Percentiles rank a stretch among this genome's conserved stretches.
These are phyloP conservation scores for Drosophila triauraria DNA, from an alignment of 1,140 invertebrate species.

Conservation along the genomic window DNA sequence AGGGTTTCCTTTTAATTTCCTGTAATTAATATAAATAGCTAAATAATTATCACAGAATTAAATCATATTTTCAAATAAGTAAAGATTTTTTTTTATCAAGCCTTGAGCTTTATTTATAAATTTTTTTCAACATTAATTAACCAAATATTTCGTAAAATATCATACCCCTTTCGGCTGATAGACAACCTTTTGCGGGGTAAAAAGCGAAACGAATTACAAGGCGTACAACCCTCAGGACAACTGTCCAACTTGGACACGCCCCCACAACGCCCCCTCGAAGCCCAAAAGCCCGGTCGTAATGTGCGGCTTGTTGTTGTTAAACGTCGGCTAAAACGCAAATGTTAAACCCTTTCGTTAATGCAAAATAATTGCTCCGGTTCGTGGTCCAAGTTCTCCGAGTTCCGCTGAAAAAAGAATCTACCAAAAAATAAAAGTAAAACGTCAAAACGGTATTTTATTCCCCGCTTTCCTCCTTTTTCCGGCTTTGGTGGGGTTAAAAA, in stretches of 20 bases:
- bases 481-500: constrained; percentile 55
- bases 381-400: constrained; percentile 65
- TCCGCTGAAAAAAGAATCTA: constrained; percentile 25
- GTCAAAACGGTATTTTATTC: constrained; percentile 47
- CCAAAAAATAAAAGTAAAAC: constrained; percentile 54
- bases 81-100: background rate
- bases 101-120: background rate
- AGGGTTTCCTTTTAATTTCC: no score
- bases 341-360: constrained; percentile 83
- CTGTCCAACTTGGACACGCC: constrained; percentile 39
- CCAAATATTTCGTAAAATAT: background rate
- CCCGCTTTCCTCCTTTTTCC: constrained; percentile 29
- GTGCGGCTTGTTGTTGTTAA: constrained; percentile 70
- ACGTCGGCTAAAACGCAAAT: constrained; percentile 80
- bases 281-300: constrained; percentile 46
- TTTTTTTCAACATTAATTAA: background rate
- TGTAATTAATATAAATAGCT: background rate
- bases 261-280: background rate
- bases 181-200: constrained; percentile 41
- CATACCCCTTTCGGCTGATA: background rate
- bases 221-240: constrained; percentile 71
- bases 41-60: background rate
- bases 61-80: background rate
- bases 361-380: constrained; percentile 80
- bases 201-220: constrained; percentile 75